phyloP scores from a whole-genome alignment of 2,888 invertebrate species.

The Orgyia antiqua region DNA sequence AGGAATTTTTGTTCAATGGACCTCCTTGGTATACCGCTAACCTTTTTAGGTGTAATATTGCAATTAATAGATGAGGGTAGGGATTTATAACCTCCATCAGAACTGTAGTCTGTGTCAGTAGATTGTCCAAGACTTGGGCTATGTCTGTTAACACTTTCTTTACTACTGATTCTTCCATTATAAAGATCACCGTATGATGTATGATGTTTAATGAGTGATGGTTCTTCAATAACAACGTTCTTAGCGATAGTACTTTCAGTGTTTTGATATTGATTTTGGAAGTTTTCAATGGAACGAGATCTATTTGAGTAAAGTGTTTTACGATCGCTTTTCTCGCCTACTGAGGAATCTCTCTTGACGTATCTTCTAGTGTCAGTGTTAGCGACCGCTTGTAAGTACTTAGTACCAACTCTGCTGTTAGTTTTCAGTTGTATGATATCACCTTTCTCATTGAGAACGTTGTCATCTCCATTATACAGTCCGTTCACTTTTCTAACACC shows the following conservation, averaged over 20 bases:
- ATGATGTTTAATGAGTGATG: slow-evolving; percentile 59
- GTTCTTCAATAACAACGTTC: slow-evolving; percentile 53
- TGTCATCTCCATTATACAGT: slow-evolving; percentile 40
- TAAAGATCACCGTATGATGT: slow-evolving; percentile 70
- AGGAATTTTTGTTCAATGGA: slow-evolving; percentile 69
- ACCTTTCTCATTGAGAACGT: slow-evolving; percentile 41
- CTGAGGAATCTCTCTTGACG: slow-evolving; percentile 59
- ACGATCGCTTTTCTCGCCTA: slow-evolving; percentile 54
- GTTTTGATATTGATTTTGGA: slow-evolving; percentile 49
- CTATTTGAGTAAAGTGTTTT: slow-evolving; percentile 51
- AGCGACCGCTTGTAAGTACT: slow-evolving; percentile 68
- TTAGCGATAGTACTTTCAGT: slow-evolving; percentile 43
- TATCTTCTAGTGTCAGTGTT: slow-evolving; percentile 50
- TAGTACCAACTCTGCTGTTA: slow-evolving; percentile 69
- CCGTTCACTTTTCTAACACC: slow-evolving; percentile 64
- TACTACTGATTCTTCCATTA: slow-evolving; percentile 62
- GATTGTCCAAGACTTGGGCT: slow-evolving; percentile 67
- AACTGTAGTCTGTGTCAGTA: slow-evolving; percentile 73
- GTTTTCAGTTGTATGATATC: slow-evolving; percentile 56
- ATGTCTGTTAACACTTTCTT: slow-evolving; percentile 64
- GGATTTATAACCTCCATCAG: slow-evolving; percentile 73
- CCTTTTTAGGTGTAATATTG: slow-evolving; percentile 59
- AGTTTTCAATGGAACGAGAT: slow-evolving; percentile 73
- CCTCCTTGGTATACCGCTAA: slow-evolving; percentile 69
- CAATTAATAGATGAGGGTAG: slow-evolving; percentile 72